Conservation (phyloP, 2,797 vertebrate species). For the Synaphobranchus kaupii region DNA sequence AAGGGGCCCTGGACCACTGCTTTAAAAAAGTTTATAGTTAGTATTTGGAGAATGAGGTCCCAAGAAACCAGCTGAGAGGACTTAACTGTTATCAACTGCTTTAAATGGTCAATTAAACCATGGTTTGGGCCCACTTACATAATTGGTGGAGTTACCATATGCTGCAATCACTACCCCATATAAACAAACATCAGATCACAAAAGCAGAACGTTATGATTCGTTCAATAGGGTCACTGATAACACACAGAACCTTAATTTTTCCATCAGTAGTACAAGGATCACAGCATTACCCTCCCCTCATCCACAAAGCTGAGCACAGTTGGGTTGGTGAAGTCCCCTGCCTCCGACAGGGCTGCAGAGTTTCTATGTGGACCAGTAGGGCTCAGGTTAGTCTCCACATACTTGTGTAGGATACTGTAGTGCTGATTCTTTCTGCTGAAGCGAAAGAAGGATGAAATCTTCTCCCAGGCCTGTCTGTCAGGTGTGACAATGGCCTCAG, state of each 20-base stretch:
- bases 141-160: neutral
- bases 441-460: slow-evolving; percentile 66
- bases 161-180: neutral
- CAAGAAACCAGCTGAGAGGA: too few species aligned
- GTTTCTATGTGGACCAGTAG: neutral
- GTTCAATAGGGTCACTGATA: neutral
- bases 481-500: slow-evolving; percentile 52
- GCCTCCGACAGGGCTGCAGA: neutral
- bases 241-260: neutral
- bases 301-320: slow-evolving; percentile 59
- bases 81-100: too few species aligned
- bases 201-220: neutral
- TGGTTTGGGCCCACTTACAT: too few species aligned
- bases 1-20: too few species aligned
- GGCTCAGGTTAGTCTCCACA: slow-evolving; percentile 29
- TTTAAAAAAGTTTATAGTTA: too few species aligned
- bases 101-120: too few species aligned
- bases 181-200: neutral
- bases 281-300: slow-evolving; percentile 38
- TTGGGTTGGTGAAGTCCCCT: neutral
- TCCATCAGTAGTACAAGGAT: neutral
- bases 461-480: slow-evolving; percentile 64
- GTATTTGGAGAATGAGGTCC: too few species aligned
- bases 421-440: slow-evolving; percentile 45
- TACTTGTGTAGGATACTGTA: slow-evolving; percentile 75